Base-by-base conservation (phyloP, 2,113 vertebrate genomes). In the Orycteropus afer region DNA sequence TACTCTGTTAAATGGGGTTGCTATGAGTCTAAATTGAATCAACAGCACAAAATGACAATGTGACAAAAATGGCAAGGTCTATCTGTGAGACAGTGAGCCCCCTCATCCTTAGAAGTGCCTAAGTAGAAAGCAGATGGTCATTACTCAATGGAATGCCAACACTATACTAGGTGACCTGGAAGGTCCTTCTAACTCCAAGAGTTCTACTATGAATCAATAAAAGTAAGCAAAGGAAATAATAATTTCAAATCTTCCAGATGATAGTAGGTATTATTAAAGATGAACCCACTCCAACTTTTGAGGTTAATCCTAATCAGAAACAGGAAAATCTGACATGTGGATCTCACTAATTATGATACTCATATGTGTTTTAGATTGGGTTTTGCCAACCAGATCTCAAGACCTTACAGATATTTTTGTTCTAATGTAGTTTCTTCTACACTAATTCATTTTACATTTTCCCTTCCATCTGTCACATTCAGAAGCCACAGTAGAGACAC, bases 241-340 rank as follows among this genome's bases (percentile, higher is more conserved):
- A 83, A 73, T 61, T 83, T 40, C 34, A 79, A 86, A 27, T 57
- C 27, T 95, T 91, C 42, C 20, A 53, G 79, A 63, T 78, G 22
- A 20, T 47, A 2, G 32, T 34, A 29, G 49, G 74, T 69, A 7
- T 80, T 55, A 40, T 73, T 49, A 57, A 89, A 86, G 42, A 83
- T 40, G 61, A 40, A 81, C 20, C 22, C 51, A 55, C 49, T 65
- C 17, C n/a, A 65, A 23, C 12, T 67, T 69, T 61, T 65, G 42
- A 93, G 61, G 37, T 80, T 37, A 89, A 89, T 47, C 9, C 27
- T 82, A 32, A 42, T 37, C 10, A 59, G 47, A 86, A 20, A 82
- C 29, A 89, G n/a, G 59, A 71, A 59, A 87, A 40, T 73, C 63
- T 42, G 15, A 77, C 8, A 0, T 0, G 4, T 17, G 61, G 25